phyloP scores from a whole-genome alignment of 2,113 vertebrate species.

The Pterocles burchelli region DNA sequence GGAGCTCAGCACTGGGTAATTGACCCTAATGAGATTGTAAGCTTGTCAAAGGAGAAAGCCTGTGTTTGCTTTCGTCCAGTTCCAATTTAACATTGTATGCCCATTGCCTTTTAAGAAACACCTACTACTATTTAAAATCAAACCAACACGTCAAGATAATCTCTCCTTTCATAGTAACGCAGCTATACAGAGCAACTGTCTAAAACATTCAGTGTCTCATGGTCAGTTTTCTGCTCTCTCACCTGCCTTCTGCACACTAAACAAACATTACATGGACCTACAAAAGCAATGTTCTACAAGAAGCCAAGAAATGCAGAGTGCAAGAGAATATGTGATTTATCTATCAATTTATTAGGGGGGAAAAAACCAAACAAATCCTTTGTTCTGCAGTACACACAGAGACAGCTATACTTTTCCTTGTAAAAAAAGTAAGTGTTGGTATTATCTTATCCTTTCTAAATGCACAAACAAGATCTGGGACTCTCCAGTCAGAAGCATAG shows the following conservation, averaged over 20 bases:
- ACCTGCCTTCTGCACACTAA: not conserved
- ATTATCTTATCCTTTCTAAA: not conserved
- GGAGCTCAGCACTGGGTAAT: conserved; percentile 16
- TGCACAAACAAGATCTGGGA: not conserved
- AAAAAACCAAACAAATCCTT: not conserved
- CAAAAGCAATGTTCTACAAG: not conserved
- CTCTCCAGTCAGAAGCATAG: not conserved
- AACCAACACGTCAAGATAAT: not conserved
- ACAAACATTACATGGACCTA: not conserved
- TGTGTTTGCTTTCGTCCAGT: not conserved
- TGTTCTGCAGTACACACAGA: not conserved
- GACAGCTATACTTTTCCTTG: not conserved
- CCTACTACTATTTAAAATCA: not conserved
- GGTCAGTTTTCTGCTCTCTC: not conserved
- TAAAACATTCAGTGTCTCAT: not conserved
- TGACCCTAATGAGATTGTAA: conserved; percentile 38
- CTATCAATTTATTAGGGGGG: not conserved
- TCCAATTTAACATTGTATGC: not conserved
- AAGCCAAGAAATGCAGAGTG: not conserved
- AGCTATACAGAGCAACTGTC: not conserved
- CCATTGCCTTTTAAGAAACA: not conserved
- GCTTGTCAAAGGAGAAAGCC: conserved; percentile 20
- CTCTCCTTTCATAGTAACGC: not conserved
- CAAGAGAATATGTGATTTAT: not conserved
- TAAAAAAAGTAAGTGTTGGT: not conserved